Evolutionary conservation across 2,113 vertebrate genomes (phyloP).

Genomic region (Mesembrinibis cayennensis): DNA sequence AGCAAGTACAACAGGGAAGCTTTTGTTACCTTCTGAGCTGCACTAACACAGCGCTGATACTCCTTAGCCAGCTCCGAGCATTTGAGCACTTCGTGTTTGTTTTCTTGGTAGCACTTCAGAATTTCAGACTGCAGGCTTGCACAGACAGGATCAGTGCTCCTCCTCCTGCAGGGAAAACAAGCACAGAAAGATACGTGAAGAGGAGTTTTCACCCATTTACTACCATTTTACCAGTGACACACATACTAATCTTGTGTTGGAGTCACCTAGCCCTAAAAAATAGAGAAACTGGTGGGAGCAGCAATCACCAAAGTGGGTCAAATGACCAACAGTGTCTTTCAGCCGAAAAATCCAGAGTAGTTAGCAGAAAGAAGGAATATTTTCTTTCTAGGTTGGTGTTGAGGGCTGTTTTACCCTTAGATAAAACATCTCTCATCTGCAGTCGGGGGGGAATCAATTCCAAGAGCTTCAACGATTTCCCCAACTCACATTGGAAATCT

Average conservation of each 20-base stretch:
- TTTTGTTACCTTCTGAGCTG: constrained; percentile 85
- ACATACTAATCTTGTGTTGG: neutral
- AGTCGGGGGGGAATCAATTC: neutral
- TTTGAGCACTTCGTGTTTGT: constrained; percentile 82
- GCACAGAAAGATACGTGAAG: neutral
- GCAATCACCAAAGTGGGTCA: neutral
- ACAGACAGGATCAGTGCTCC: constrained; percentile 80
- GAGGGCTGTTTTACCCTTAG: neutral
- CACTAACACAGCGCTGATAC: constrained; percentile 87
- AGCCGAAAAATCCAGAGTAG: neutral
- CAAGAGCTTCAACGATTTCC: neutral
- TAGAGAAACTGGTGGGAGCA: neutral
- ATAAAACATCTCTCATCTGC: neutral
- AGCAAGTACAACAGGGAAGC: neutral
- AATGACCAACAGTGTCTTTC: neutral
- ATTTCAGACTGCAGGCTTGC: constrained; percentile 84
- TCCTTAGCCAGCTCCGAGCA: constrained; percentile 89
- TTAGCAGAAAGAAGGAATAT: neutral
- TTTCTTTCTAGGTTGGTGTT: neutral
- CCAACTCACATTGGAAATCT: neutral
- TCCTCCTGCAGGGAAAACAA: constrained; percentile 71
- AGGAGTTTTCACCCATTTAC: neutral
- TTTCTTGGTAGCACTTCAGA: constrained; percentile 87
- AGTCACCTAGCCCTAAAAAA: neutral
- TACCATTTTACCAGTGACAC: neutral